Base-by-base conservation (phyloP, 1,140 invertebrate species). In the Paramacrobiotus metropolitanus region DNA sequence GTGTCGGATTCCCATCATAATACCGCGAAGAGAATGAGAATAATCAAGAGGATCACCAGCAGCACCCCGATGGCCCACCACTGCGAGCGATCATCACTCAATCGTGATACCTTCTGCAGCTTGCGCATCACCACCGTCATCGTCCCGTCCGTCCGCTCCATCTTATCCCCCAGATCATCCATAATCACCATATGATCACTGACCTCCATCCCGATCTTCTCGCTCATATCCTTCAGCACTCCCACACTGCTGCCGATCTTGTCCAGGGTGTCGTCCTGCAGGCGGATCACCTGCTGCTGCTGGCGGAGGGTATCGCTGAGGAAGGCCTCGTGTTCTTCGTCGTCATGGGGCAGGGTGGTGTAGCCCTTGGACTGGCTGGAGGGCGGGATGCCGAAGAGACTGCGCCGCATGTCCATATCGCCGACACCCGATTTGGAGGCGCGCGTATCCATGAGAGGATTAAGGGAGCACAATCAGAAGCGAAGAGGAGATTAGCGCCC, bases 111-210 rank as follows among this genome's bases (percentile, higher is more conserved):
- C 70, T 74, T 74, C 29, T 73, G 71, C 66, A 75, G 72, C 64
- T 75, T 75, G 61, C 74, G 74, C 73, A 75, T 74, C 2, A 71
- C 71, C 29, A 64, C 65, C 59, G 74, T 72, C 64, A 75, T 66
- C 62, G 68, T 70, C 20, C 67, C 68, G 29, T 74, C 73, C 62
- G 73, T 72, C 31, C 65, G 67, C 29, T 75, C 73, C 70, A 75
- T 73, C 60, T 74, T 71, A 64, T 68, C 66, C 20, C 68, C 67
- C 65, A 75, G 72, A 3, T 75, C 73, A 67, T 74, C 72, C 59
- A 75, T 64, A 68, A 75, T 71, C 71, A 70, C 65, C 65, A 73
- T 68, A 64, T 75, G 73, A 62, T 73, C 72, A 59, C 73, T 73
- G 3, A 75, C 60, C 64, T 75, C 73, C 59, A 66, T 70, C 31